phyloP scores from a whole-genome alignment of 2,113 vertebrate species.

The Ornithorhynchus anatinus region DNA sequence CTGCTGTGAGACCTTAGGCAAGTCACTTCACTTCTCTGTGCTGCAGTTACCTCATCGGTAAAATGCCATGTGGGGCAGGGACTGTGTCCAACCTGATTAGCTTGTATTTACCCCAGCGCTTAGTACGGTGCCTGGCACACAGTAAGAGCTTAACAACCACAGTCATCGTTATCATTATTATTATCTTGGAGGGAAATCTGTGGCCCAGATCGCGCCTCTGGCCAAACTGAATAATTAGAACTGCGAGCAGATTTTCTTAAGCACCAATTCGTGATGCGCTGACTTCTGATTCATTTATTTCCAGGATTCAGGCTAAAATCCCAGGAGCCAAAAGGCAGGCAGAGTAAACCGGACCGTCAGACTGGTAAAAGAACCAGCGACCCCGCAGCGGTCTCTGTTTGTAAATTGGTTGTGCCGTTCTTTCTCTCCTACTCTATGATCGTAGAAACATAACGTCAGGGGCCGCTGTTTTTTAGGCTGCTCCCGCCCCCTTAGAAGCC shows the following conservation, averaged over 20 bases:
- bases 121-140: too few species aligned
- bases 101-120: too few species aligned
- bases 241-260: not conserved
- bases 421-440: conserved; percentile 73
- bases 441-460: conserved; percentile 74
- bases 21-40: not conserved
- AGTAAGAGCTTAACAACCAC: too few species aligned
- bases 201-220: too few species aligned
- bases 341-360: conserved; percentile 76
- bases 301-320: conserved; percentile 97
- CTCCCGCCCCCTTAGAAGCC: conserved; percentile 78
- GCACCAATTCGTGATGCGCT: not conserved
- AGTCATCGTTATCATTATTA: too few species aligned
- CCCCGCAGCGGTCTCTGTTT: conserved; percentile 72
- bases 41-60: not conserved
- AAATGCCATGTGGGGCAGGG: too few species aligned
- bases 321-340: conserved; percentile 95
- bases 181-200: too few species aligned
- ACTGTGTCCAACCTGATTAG: too few species aligned
- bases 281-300: conserved; percentile 21
- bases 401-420: conserved; percentile 76
- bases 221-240: not conserved
- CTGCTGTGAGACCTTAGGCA: not conserved
- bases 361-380: conserved; percentile 49
- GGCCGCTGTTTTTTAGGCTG: conserved; percentile 74